phyloP scores from a whole-genome alignment of 2,888 invertebrate genomes.

The Lacanobia oleracea region DNA sequence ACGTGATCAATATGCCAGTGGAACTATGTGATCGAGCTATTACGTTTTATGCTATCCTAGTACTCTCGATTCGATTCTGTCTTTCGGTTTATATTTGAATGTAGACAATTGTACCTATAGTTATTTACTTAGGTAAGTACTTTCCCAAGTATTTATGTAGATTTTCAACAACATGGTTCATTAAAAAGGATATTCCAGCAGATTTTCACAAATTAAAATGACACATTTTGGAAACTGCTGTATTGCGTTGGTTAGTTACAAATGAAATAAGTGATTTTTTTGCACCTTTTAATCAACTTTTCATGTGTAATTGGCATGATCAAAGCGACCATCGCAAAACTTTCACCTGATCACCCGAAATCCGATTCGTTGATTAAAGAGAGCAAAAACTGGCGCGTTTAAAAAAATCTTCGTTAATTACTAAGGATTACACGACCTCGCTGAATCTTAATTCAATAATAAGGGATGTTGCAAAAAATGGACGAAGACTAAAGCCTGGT shows the following conservation, averaged over 20 bases:
- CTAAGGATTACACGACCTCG: constrained; percentile 48
- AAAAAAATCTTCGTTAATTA: constrained; percentile 58
- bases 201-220: too few species aligned
- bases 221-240: too few species aligned
- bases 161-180: too few species aligned
- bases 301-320: constrained; percentile 13
- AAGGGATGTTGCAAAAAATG: constrained; percentile 48
- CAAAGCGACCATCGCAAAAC: constrained; percentile 18
- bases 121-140: neutral
- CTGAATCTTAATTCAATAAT: constrained; percentile 63
- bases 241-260: too few species aligned
- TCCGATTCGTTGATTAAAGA: constrained; percentile 60
- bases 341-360: constrained; percentile 48
- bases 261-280: neutral
- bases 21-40: constrained; percentile 53
- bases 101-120: neutral
- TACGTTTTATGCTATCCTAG: constrained; percentile 54
- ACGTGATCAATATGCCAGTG: constrained; percentile 73
- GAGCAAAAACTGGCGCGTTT: constrained; percentile 34
- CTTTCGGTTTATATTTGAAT: constrained; percentile 1
- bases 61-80: constrained; percentile 12
- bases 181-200: too few species aligned
- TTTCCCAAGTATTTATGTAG: neutral
- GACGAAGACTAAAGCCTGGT: neutral
- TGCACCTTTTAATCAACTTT: neutral